Conservation (phyloP, 2,797 vertebrate genomes). For the Lagorchestes hirsutus region DNA sequence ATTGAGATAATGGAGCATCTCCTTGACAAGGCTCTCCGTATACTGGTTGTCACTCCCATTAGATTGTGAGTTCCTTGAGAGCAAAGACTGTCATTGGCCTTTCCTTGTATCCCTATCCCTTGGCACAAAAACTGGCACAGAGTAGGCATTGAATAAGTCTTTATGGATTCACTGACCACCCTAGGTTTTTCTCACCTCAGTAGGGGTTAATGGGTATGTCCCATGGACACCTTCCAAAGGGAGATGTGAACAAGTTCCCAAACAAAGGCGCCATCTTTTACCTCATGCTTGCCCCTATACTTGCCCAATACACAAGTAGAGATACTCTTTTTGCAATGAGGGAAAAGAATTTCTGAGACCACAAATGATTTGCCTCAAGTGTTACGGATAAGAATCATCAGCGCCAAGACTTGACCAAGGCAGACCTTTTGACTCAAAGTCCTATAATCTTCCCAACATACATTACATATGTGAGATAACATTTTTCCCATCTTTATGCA, state of each 20-base stretch:
- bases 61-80: too few species aligned
- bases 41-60: too few species aligned
- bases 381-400: not conserved
- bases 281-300: not conserved
- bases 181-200: too few species aligned
- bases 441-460: not conserved
- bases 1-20: not conserved
- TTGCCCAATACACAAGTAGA: not conserved
- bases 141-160: too few species aligned
- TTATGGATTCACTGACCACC: too few species aligned
- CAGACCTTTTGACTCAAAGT: not conserved
- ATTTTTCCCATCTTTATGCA: slow-evolving; percentile 4
- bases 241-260: not conserved
- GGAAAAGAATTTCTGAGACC: not conserved
- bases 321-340: not conserved
- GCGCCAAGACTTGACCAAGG: not conserved
- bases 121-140: too few species aligned
- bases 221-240: not conserved
- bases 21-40: too few species aligned
- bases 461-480: slow-evolving; percentile 14
- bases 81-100: too few species aligned
- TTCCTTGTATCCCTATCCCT: too few species aligned
- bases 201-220: too few species aligned
- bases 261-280: not conserved
- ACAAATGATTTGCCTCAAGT: too few species aligned